Evolutionary conservation across 2,888 invertebrate species (phyloP), one percentile per base, ranked within the genome.

Genomic region (Danaus chrysippus): DNA sequence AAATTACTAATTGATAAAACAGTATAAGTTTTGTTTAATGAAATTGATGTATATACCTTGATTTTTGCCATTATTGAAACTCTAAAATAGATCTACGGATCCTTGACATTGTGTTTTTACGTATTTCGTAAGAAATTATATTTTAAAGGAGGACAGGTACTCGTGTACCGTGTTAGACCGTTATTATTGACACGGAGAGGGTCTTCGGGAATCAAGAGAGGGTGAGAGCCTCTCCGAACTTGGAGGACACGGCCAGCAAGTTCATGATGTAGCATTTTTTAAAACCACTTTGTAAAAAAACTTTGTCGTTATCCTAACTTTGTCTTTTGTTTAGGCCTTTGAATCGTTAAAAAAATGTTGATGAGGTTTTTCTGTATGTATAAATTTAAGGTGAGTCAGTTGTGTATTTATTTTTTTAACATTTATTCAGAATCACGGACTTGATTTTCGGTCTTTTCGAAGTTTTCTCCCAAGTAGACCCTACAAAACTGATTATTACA

Each of bases 161-260:
- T 67, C 49, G 54, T 67, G 61, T 42, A 66, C 61, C 67, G 65
- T 69, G 68, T 70, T 67, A 68, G 69, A 56, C 63, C 66, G 65
- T 70, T 71, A 70, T 71, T 74, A 74, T 74, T 71, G 72, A 73
- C 72, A 71, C 68, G 66, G 67, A 67, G 69, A 64, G 66, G 62
- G 65, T 66, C 71, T 73, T 61, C 44, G 64, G 57, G 69, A 69
- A 73, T 70, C 68, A 68, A 69, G 69, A 66, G 64, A 61, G 13
- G 58, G 62, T 58, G 62, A 68, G 66, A 62, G 62, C 54, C 59
- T 66, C 66, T 60, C 56, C 54, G 34, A 55, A 11, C 60, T 63
- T 44, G 65, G 66, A 70, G 67, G 70, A 71, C 68, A 67, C 63
- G 57, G 68, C 42, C 60, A 49, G 59, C 67, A 66, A 67, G 58